These are phyloP conservation scores for Philantomba maxwellii DNA, from an alignment of 2,113 vertebrate species.

Conservation along the genomic window DNA sequence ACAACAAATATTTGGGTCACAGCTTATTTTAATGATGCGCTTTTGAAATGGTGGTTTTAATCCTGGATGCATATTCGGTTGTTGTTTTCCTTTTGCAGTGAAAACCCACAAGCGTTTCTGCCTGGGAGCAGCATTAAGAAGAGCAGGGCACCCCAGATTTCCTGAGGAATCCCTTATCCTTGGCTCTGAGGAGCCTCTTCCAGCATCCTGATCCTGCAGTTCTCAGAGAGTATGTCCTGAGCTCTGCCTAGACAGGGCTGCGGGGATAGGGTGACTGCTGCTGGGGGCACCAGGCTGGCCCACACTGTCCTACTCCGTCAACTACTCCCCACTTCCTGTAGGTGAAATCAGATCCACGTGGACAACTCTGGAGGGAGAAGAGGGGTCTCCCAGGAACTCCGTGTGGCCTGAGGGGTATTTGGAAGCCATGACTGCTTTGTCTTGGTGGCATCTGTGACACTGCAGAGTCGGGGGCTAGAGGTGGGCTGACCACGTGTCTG, in stretches of 20 bases:
- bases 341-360: background rate
- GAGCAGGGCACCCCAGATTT: background rate
- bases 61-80: background rate
- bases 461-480: fast-evolving
- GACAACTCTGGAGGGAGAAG: background rate
- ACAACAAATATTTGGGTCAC: constrained; percentile 63
- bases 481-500: fast-evolving
- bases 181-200: background rate
- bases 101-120: constrained; percentile 11
- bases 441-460: background rate
- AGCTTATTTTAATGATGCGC: constrained; percentile 65
- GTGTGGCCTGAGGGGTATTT: fast-evolving
- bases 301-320: background rate
- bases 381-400: background rate
- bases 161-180: background rate
- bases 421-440: background rate
- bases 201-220: background rate
- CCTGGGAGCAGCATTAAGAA: background rate
- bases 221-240: background rate
- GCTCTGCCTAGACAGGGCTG: background rate
- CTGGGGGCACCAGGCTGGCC: background rate
- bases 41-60: constrained; percentile 44
- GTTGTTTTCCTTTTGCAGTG: constrained; percentile 14
- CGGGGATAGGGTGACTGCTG: background rate
- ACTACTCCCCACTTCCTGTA: background rate